Evolutionary conservation across 2,888 invertebrate genomes (phyloP), one percentile per base, ranked within the genome.

Genomic region (Netelia virgata): DNA sequence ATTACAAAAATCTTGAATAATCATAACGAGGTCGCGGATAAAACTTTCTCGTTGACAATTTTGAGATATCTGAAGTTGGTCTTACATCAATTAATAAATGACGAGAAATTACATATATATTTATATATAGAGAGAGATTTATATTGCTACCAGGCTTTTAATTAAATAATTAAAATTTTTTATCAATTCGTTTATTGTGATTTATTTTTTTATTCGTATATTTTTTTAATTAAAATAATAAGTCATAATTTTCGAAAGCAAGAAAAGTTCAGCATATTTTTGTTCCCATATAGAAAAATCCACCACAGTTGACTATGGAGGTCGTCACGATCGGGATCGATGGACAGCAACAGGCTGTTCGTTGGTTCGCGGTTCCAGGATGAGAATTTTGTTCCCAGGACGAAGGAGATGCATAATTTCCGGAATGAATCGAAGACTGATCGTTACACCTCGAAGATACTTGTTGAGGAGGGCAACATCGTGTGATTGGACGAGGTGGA

Each of bases 261-360:
- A 14, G 11, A 14, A 10, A 14, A 36, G 10, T 9, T 85, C 70
- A 47, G 66, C 43, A 87, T 64, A 57, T 82, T 11, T 63, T 86
- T 47, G 82, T 85, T 3, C 86, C 87, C 5, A 66, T 80, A 16
- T 89, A 89, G 47, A 86, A 89, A n/a, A 89, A 76, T 72, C 89
- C 89, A 1, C 89, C 89, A 3, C 69, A 68, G 16, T 85, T 88
- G 23, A 89, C 74, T 20, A 89, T 76, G 1, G 82, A 84, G n/a
- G 80, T 86, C 36, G 85, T 78, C 47, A 83, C 36, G 11, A 87
- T 77, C 14, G 88, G 86, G 11, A 77, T 69, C 9, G 83, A 57
- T 16, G 75, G 80, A 68, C 88, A 88, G 18, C 63, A 77, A 16
- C 85, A 86, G 36, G 14, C 10, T 16, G n/a, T n/a, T 18, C 18